Base-by-base conservation (phyloP, 2,888 invertebrate species). In the Lochmaea crataegi region DNA sequence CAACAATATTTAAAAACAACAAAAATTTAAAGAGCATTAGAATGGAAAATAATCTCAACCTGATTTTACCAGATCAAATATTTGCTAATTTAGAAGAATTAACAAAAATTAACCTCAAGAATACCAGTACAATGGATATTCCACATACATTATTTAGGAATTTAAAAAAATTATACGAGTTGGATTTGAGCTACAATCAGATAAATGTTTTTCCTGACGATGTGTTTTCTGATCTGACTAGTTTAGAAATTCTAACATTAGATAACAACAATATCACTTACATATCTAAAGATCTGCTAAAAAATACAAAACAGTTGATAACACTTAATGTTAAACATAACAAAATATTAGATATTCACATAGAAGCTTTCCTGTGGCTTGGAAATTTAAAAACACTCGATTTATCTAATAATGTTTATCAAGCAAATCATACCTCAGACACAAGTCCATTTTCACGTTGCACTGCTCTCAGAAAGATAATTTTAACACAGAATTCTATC, bases 181-280 rank as follows among this genome's bases (percentile, higher is more conserved):
- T 96, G 73, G 93, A 94, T 85, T 85, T 96, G 71, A 91, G 91
- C 80, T 87, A 89, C 14, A 94, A 94, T 84, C 89, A 89, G 68
- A 88, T 94, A 77, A 89, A 88, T 74, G 87, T 87, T 68, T 86
- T 95, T 64, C 89, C 91, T 0, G 84, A 88, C 9, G 89, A 90
- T 78, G 88, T 92, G 71, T 93, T 94, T 68, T 65, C 87, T 87
- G 76, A 90, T 32, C 56, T 79, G 48, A 68, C 26, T 32, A 76
- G 74, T 48, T 68, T 83, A n/a, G 68, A 77, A 58, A 67, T 75
- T n/a, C 41, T 78, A 60, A 76, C 75, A 75, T 16, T 79, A n/a
- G 32, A 74, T 74, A 38, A 64, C 14, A 76, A 79, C 65, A 26
- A 71, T 26, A 68, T 81, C 48, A 72, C 58, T 32, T 61, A 60